These are phyloP conservation scores for Dipodomys spectabilis DNA, from an alignment of 2,113 vertebrate species.

Conservation along the genomic window DNA sequence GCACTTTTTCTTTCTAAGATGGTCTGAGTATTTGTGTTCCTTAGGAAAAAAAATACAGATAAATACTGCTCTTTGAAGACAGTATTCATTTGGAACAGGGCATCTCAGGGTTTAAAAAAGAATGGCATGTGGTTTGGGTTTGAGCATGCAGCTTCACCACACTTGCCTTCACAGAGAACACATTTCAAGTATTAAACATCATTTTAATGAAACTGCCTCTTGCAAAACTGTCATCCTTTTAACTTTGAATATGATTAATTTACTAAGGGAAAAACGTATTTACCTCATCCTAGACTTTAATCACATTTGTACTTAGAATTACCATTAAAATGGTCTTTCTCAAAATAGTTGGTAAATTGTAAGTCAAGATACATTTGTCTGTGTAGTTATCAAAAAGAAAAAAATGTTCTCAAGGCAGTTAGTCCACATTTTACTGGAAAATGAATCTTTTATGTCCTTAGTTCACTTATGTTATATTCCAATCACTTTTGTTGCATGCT, in stretches of 20 bases:
- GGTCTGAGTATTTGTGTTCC: neutral
- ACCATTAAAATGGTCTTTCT: slow-evolving; percentile 40
- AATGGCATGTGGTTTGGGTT: neutral
- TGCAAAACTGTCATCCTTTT: slow-evolving; percentile 28
- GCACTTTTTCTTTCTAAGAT: neutral
- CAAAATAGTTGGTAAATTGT: slow-evolving; percentile 30
- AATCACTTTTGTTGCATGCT: slow-evolving; percentile 8
- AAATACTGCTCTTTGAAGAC: neutral
- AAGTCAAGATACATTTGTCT: slow-evolving; percentile 41
- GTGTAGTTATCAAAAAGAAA: neutral
- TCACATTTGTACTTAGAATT: slow-evolving; percentile 15
- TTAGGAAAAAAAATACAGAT: neutral
- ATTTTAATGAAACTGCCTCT: neutral
- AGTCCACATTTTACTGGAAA: slow-evolving; percentile 50
- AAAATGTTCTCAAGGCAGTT: slow-evolving; percentile 25
- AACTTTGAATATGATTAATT: slow-evolving; percentile 23
- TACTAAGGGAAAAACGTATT: neutral
- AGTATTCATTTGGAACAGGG: neutral
- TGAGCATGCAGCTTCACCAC: neutral
- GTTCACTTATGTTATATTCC: neutral
- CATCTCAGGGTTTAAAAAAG: neutral
- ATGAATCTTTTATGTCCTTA: neutral
- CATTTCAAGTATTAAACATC: neutral
- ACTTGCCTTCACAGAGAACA: neutral
- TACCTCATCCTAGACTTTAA: neutral